Evolutionary conservation across 2,888 invertebrate species (phyloP), one percentile per base, ranked within the genome.

Genomic region (Apamea sordens): DNA sequence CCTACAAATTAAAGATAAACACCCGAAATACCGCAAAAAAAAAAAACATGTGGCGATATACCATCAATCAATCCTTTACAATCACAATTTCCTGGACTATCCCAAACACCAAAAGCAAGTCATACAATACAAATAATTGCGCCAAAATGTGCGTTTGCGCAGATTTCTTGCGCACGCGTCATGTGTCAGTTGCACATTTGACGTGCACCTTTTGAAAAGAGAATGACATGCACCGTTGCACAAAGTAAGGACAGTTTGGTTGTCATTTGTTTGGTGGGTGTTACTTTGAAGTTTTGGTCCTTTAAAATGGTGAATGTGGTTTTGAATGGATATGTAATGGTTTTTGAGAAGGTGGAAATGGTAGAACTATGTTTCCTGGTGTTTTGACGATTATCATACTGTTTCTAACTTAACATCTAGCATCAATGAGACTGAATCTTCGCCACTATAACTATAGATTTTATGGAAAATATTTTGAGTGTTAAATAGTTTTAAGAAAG

Each of bases 111-210:
- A 63, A 79, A 79, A 36, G 63, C 44, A 24, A 69, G 69, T 75
- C 68, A 84, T 78, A 85, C 78, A 88, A 89, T 72, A 70, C 69
- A 61, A 81, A 87, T 86, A 80, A 88, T 87, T 89, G 84, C 74
- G 78, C 77, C 82, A 87, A 90, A 91, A 92, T 93, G 91, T 92
- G 93, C 90, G 83, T 80, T 76, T 82, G 77, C 84, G 87, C 88
- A 87, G 85, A 88, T 89, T 89, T 89, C 87, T 87, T 89, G 82
- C 73, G 83, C 88, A 84, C 85, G 88, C 85, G 90, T 83, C 85
- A 84, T 81, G 84, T 90, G 92, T 92, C 92, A 84, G 91, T 92
- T 91, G 88, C 94, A 92, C 92, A 93, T 92, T 92, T 82, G 89
- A 82, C 70, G 75, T 79, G 86, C 88, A 88, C 77, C 87, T 89